phyloP scores from a whole-genome alignment of 2,113 vertebrate genomes.

The Synodontis membranacea region DNA sequence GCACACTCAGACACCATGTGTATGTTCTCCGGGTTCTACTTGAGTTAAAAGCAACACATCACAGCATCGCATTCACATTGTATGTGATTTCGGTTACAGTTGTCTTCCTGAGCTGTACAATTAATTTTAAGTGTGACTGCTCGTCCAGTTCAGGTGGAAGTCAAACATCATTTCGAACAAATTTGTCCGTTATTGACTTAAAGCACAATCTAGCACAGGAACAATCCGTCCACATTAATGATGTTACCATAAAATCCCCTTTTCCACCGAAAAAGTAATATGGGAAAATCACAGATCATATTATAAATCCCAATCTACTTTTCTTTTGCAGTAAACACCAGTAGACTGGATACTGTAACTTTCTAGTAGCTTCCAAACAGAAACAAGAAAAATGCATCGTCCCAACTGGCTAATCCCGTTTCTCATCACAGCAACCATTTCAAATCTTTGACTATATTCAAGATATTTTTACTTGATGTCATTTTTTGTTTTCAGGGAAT shows the following conservation, averaged over 20 bases:
- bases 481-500: neutral
- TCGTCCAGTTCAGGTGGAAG: neutral
- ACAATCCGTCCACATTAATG: neutral
- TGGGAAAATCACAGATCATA: neutral
- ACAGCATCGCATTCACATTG: too few relatives aligned
- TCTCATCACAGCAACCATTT: neutral
- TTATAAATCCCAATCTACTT: neutral
- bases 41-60: neutral
- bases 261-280: neutral
- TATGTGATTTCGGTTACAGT: neutral
- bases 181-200: neutral
- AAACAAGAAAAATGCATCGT: neutral
- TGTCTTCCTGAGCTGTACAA: neutral
- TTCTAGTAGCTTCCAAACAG: neutral
- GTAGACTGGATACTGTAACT: neutral
- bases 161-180: neutral
- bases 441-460: neutral
- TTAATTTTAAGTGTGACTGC: neutral
- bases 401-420: neutral
- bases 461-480: neutral
- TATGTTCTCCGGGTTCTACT: neutral
- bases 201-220: neutral
- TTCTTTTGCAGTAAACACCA: neutral
- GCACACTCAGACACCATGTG: neutral
- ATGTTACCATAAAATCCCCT: neutral